phyloP scores from a whole-genome alignment of 2,888 invertebrate species.

The Himalopsyche kuldschensis region DNA sequence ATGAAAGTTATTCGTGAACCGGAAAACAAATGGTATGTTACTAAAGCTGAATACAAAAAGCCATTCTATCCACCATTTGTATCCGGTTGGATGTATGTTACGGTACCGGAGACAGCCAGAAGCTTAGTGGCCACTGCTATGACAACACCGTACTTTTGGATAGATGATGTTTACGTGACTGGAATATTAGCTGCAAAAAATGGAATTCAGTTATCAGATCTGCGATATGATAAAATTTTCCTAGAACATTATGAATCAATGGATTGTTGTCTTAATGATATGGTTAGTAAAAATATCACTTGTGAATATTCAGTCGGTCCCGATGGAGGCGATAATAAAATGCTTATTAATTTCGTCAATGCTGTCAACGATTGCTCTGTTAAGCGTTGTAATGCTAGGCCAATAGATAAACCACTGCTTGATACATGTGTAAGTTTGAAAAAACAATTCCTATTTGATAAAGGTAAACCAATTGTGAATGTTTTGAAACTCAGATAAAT shows the following conservation, averaged over 20 bases:
- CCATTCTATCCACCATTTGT: conserved; percentile 72
- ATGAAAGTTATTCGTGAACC: conserved; percentile 67
- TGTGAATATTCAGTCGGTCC: conserved; percentile 76
- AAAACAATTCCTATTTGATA: conserved; percentile 21
- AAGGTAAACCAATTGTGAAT: conserved; percentile 35
- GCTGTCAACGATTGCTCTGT: conserved; percentile 63
- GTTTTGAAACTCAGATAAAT: conserved; percentile 15
- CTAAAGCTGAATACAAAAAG: conserved; percentile 63
- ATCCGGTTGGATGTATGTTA: conserved; percentile 84
- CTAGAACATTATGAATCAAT: conserved; percentile 72
- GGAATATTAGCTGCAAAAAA: conserved; percentile 70
- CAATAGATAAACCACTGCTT: conserved; percentile 54
- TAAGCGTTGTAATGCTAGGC: conserved; percentile 58
- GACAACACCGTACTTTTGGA: conserved; percentile 79
- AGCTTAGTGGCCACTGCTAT: conserved; percentile 60
- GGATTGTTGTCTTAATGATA: conserved; percentile 72
- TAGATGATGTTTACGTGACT: conserved; percentile 86
- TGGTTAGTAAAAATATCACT: conserved; percentile 58
- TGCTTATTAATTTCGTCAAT: conserved; percentile 67
- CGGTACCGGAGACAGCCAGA: conserved; percentile 65
- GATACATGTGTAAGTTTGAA: conserved; percentile 59
- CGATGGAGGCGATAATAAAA: conserved; percentile 72
- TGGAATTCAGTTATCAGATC: conserved; percentile 59
- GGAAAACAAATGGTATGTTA: conserved; percentile 81
- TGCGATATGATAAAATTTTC: conserved; percentile 61